These are phyloP conservation scores for Chironomus tepperi DNA, from an alignment of 1,140 invertebrate species.

Conservation along the genomic window DNA sequence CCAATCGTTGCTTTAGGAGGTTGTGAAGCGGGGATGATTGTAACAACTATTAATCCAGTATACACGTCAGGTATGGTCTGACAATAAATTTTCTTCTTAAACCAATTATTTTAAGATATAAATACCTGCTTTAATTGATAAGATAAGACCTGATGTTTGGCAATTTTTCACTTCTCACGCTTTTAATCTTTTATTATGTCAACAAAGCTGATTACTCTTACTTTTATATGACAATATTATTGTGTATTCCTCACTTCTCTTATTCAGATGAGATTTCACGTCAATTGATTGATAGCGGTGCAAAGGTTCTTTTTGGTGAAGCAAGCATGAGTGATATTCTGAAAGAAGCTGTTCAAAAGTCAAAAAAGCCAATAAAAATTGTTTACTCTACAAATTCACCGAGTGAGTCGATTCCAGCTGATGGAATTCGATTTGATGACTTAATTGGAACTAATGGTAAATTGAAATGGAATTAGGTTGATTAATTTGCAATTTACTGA, in stretches of 20 bases:
- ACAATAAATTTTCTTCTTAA: too few relatives aligned
- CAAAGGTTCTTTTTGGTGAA: constrained; percentile 59
- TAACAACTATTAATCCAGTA: constrained; percentile 70
- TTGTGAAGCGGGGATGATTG: constrained; percentile 56
- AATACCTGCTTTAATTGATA: neutral
- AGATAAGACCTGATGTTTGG: too few relatives aligned
- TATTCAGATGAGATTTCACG: constrained; percentile 62
- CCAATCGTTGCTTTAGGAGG: constrained; percentile 55
- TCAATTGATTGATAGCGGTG: constrained; percentile 55
- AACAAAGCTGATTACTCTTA: neutral
- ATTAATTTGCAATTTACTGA: constrained; percentile 29
- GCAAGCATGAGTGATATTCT: constrained; percentile 43
- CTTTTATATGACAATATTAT: too few relatives aligned
- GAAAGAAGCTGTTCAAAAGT: constrained; percentile 40
- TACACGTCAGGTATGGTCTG: constrained; percentile 62
- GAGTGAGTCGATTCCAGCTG: constrained; percentile 39
- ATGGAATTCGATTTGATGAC: constrained; percentile 49
- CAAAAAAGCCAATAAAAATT: constrained; percentile 44
- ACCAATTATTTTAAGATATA: too few relatives aligned
- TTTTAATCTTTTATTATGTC: neutral
- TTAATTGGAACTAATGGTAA: constrained; percentile 39
- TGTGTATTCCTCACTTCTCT: neutral
- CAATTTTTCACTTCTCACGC: neutral
- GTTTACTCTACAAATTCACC: constrained; percentile 44
- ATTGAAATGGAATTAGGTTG: constrained; percentile 27